A percentile compares a stretch with the other conserved stretches of the same genome.
Conservation (phyloP, 2,113 vertebrate species). For the Melanostigma gelatinosum region DNA sequence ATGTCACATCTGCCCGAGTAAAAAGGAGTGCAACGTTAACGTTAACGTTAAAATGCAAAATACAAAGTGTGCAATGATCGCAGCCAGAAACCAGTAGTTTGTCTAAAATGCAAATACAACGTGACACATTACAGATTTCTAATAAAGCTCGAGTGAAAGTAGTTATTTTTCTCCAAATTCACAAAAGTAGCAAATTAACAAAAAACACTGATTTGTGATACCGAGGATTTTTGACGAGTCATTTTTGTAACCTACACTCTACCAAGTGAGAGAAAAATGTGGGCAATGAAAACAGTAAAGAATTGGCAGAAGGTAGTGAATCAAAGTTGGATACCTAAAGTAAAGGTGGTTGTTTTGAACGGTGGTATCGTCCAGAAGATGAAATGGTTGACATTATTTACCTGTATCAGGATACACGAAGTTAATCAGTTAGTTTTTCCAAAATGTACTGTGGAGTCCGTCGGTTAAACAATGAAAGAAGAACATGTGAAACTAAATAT, state of each 20-base stretch:
- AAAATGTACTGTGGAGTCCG: neutral
- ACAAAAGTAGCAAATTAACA: neutral
- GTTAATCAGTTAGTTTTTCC: neutral
- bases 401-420: neutral
- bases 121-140: neutral
- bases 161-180: too few relatives aligned
- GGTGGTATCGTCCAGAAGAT: neutral
- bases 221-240: neutral
- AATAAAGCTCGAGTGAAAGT: neutral
- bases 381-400: neutral
- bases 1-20: neutral
- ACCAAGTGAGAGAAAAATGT: neutral
- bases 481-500: conserved; percentile 5
- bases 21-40: neutral
- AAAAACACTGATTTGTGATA: too few relatives aligned
- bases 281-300: neutral
- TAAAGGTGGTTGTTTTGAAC: neutral
- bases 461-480: conserved; percentile 12
- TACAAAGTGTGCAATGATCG: neutral
- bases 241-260: neutral
- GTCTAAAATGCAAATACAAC: neutral
- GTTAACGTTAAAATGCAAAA: neutral
- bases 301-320: neutral
- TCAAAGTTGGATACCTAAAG: neutral
- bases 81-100: neutral